phyloP scores from a whole-genome alignment of 2,888 invertebrate genomes.

The Uloborus plumipes region DNA sequence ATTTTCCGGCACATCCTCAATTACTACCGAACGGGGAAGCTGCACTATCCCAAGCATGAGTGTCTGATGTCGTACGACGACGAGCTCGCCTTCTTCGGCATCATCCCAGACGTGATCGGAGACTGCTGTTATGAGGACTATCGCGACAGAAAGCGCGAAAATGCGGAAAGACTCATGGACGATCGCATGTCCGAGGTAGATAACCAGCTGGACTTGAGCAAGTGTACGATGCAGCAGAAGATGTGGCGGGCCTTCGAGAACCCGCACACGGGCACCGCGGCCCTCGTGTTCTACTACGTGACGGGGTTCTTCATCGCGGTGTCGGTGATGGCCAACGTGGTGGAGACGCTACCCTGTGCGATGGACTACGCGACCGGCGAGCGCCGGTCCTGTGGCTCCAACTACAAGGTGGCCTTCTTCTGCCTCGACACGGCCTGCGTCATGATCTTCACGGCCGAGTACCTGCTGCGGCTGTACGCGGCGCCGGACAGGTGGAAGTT shows the following conservation, averaged over 20 bases:
- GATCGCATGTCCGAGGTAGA: constrained; percentile 90
- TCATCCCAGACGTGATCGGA: constrained; percentile 94
- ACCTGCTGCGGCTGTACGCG: constrained; percentile 90
- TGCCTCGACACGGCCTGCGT: constrained; percentile 99
- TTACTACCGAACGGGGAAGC: constrained; percentile 98
- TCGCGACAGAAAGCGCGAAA: constrained; percentile 97
- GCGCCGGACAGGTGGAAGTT: constrained; percentile 99
- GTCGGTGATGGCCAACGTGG: constrained; percentile 98
- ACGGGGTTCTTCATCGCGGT: constrained; percentile 99
- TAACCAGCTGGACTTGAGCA: constrained; percentile 79
- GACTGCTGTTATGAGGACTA: constrained; percentile 99
- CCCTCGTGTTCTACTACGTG: constrained; percentile 99
- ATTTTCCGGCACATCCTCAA: constrained; percentile 98
- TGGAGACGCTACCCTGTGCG: constrained; percentile 96
- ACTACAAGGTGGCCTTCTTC: constrained; percentile 98
- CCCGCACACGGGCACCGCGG: constrained; percentile 98
- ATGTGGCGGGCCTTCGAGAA: constrained; percentile 99
- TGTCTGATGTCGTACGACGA: constrained; percentile 99
- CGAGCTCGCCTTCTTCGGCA: constrained; percentile 98
- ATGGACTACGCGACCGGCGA: constrained; percentile 72
- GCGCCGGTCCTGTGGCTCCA: constrained; percentile 92
- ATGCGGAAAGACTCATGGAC: constrained; percentile 97
- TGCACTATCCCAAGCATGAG: constrained; percentile 99
- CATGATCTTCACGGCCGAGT: constrained; percentile 99
- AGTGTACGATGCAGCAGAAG: constrained; percentile 87